Base-by-base conservation (phyloP, 2,888 invertebrate genomes). In the Hyles lineata region DNA sequence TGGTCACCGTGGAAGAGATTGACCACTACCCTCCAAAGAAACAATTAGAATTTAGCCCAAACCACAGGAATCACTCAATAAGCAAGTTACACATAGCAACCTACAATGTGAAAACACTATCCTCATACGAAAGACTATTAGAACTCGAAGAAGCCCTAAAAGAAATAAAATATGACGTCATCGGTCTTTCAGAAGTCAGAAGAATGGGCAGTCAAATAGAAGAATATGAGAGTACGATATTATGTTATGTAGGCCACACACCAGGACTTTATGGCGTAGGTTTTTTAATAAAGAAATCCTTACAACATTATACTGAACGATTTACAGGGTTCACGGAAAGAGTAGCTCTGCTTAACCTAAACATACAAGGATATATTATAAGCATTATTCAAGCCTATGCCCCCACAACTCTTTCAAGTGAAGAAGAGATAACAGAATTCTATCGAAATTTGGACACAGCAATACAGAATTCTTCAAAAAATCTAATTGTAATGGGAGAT, bases 311-410 rank as follows among this genome's bases (percentile, higher is more conserved):
- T 19, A 62, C 50, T 15, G 19, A 71, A 71, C 2, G 50, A 19
- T 71, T 61, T 61, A 71, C 9, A 17, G 62, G 61, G 0, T 50
- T 71, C 15, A 19, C 50, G 17, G 71, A 71, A 19, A 71, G 61
- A 62, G 61, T 71, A 0, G 25, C 50, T 19, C 21, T 62, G 23
- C 19, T 70, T n/a, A 70, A 71, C 17, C 19, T 72, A 25, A 62
- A 23, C 0, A 17, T 63, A 50, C 61, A 72, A 2, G 29, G 19
- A 4, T 19, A 29, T 6, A 62, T 35, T 21, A 7, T 52, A 19
- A 60, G 60, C 5, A n/a, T 82, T 17, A 77, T 80, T 15, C 80
- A 80, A 74, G 74, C 67, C 1, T 77, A 80, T 21, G 72, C 79
- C 7, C 81, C 79, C 0, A 82, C 79, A 0, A 74, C 73, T 23